Base-by-base conservation (phyloP, 2,113 vertebrate species). In the Pao palembangensis region DNA sequence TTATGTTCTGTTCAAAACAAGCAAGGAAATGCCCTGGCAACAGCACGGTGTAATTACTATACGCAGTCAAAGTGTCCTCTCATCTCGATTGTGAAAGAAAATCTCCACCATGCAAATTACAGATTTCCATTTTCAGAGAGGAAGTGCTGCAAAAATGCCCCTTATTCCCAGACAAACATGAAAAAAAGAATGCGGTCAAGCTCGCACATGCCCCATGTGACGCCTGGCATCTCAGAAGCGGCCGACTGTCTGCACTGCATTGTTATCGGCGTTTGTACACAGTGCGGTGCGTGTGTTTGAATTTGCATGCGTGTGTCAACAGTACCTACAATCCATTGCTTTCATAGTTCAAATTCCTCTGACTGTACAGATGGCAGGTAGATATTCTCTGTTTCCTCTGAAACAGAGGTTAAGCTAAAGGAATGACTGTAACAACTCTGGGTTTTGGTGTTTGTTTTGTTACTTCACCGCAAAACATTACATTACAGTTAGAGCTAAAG, bases 341-440 rank as follows among this genome's bases (percentile, higher is more conserved):
- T 21, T 75, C 82, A 82, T 85, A 79, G 61, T 58, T 86, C 48
- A 56, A 16, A 86, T 85, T 83, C 67, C 64, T 84, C 58, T 18
- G 68, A 28, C 55, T 50, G 20, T 66, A 23, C 21, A 23, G 21
- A 23, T 23, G 21, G 21, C 21, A 31, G 28, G 5, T 31, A 31
- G 6, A 31, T 31, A 31, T 31, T 31, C 44, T 66, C 44, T 66
- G 75, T 42, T 34, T 59, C 38, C 15, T 53, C 63, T 41, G 21
- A 23, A 43, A 23, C 21, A 48, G 44, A 55, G 58, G 61, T 31
- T 62, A 60, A 61, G 55, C 58, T 51, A 51, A 25, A 73, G 75
- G 75, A 76, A 83, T 76, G 74, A 48, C 51, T 54, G 48, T 5
- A 17, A n/a, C 16, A 17, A 15, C 46, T 1, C 1, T 31, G n/a